Evolutionary conservation across 1,140 invertebrate species (phyloP).

Genomic region (Sipha flava): DNA sequence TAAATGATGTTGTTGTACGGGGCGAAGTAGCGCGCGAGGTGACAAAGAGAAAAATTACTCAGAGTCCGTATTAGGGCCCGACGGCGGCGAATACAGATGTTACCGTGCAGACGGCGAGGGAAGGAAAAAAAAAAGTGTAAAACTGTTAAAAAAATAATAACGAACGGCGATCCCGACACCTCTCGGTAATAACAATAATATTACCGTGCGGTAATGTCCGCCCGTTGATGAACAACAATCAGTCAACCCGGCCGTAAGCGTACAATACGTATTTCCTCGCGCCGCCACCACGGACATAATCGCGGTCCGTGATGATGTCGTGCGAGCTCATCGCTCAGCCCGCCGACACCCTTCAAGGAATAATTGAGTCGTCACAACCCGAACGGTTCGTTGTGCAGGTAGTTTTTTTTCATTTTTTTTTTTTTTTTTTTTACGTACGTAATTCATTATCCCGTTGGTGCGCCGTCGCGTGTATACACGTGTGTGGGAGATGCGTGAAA

Average conservation of each 20-base stretch:
- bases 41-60: constrained; percentile 29
- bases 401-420: neutral
- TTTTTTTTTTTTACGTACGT: too few species aligned
- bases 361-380: constrained; percentile 26
- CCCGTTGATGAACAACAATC: constrained; percentile 27
- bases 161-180: neutral
- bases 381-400: neutral
- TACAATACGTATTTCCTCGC: neutral
- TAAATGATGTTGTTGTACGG: constrained; percentile 18
- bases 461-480: too few species aligned
- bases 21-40: neutral
- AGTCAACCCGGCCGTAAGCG: neutral
- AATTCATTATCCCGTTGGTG: too few species aligned
- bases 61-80: neutral
- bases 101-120: neutral
- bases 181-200: neutral
- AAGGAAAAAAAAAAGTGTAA: neutral
- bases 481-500: too few species aligned
- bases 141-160: constrained; percentile 25
- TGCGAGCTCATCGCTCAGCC: neutral
- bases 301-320: neutral
- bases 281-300: neutral
- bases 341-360: constrained; percentile 3
- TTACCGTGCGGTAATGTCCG: neutral
- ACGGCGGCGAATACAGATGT: constrained; percentile 14